These are phyloP conservation scores for Heteractis magnifica DNA, from an alignment of 92 coral and sea anemone genomes.

Conservation along the genomic window DNA sequence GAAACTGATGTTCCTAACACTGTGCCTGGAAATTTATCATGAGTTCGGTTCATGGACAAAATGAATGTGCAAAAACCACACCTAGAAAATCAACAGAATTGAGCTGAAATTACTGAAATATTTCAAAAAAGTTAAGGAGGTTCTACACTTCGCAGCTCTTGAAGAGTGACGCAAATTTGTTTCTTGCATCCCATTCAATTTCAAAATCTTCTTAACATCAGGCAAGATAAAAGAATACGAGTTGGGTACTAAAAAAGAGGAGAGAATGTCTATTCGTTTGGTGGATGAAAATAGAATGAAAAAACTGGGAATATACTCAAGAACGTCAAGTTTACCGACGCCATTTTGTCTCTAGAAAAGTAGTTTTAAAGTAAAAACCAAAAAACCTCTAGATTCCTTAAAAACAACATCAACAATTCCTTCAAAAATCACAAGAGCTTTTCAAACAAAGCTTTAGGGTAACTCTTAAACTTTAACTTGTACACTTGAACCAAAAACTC, in stretches of 20 bases:
- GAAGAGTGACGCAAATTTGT: too few species aligned
- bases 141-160: too few species aligned
- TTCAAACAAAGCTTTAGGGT: conserved; percentile 5
- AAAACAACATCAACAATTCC: not conserved
- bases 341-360: conserved; percentile 5
- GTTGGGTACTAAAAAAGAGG: not conserved
- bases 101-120: too few species aligned
- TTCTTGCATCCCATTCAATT: too few species aligned
- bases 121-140: too few species aligned
- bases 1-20: too few species aligned
- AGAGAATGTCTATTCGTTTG: not conserved
- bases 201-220: too few species aligned
- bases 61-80: not conserved
- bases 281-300: not conserved
- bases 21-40: not conserved
- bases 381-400: not conserved
- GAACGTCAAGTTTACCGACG: not conserved
- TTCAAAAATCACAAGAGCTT: not conserved
- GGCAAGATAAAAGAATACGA: not conserved
- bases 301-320: not conserved
- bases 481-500: not conserved
- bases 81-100: too few species aligned
- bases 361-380: not conserved
- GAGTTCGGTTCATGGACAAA: not conserved
- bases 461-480: conserved; percentile 3